phyloP scores from a whole-genome alignment of 2,113 vertebrate species.

The Glaucomys volans region DNA sequence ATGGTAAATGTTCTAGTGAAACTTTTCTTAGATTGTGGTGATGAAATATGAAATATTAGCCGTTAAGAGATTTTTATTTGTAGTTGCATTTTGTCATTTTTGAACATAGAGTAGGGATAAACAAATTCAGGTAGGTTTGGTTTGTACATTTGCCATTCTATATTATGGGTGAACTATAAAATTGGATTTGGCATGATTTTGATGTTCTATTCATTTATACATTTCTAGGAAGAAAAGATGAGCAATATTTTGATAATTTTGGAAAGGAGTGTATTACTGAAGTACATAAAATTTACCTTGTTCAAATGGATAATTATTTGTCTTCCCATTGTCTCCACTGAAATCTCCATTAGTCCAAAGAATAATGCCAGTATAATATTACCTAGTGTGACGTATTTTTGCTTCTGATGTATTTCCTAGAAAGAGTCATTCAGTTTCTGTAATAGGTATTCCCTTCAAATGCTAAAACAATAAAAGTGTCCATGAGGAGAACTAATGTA shows the following conservation, averaged over 20 bases:
- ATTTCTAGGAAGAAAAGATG: conserved; percentile 6
- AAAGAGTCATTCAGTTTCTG: not conserved
- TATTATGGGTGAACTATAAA: not conserved
- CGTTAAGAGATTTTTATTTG: not conserved
- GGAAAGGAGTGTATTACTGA: not conserved
- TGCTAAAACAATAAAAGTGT: not conserved
- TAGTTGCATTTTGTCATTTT: not conserved
- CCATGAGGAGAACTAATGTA: not conserved
- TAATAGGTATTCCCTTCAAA: not conserved
- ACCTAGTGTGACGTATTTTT: not conserved
- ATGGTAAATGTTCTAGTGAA: not conserved
- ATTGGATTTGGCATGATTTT: not conserved
- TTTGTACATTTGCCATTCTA: not conserved
- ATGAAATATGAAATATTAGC: not conserved
- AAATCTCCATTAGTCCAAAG: not conserved
- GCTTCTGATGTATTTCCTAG: not conserved
- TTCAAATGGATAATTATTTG: not conserved
- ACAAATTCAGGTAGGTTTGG: not conserved
- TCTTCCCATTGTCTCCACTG: not conserved
- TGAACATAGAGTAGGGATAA: not conserved
- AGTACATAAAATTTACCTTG: not conserved
- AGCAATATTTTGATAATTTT: not conserved
- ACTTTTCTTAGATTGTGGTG: not conserved
- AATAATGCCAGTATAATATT: not conserved
- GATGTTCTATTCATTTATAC: not conserved